Evolutionary conservation across 1,140 invertebrate genomes (phyloP).

Genomic region (Leptinotarsa lineolata): DNA sequence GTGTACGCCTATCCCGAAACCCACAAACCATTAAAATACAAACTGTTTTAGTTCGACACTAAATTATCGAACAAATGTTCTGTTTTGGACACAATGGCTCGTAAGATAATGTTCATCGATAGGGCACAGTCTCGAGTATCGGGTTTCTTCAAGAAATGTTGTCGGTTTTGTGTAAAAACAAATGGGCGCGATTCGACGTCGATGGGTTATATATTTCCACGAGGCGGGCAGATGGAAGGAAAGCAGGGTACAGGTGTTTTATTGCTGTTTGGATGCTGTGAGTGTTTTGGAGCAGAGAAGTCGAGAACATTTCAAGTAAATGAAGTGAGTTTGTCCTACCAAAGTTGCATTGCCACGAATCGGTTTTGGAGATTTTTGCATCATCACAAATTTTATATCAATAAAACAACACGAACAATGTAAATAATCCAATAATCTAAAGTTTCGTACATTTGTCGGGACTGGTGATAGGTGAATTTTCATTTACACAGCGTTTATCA

Average conservation of each 20-base stretch:
- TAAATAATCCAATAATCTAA: too few species aligned
- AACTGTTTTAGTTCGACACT: neutral
- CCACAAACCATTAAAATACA: conserved; percentile 6
- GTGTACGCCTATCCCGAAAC: neutral
- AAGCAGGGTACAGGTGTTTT: neutral
- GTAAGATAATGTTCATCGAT: conserved; percentile 3
- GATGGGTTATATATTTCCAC: neutral
- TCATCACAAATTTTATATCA: too few species aligned
- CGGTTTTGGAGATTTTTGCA: too few species aligned
- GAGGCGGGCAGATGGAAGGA: neutral
- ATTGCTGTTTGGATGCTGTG: neutral
- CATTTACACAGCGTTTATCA: too few species aligned
- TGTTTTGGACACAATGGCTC: conserved; percentile 8
- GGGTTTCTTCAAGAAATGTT: neutral
- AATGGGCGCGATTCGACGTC: neutral
- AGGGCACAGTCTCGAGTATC: neutral
- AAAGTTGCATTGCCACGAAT: too few species aligned
- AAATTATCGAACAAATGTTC: conserved; percentile 1
- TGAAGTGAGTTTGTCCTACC: too few species aligned
- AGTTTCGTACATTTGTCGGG: too few species aligned
- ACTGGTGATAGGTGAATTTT: too few species aligned
- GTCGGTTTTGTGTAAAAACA: conserved; percentile 2
- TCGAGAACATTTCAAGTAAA: too few species aligned
- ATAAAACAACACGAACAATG: too few species aligned
- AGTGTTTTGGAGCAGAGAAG: too few species aligned